phyloP scores from a whole-genome alignment of 53 echinoderm and acorn worm species.

The Astropecten irregularis region DNA sequence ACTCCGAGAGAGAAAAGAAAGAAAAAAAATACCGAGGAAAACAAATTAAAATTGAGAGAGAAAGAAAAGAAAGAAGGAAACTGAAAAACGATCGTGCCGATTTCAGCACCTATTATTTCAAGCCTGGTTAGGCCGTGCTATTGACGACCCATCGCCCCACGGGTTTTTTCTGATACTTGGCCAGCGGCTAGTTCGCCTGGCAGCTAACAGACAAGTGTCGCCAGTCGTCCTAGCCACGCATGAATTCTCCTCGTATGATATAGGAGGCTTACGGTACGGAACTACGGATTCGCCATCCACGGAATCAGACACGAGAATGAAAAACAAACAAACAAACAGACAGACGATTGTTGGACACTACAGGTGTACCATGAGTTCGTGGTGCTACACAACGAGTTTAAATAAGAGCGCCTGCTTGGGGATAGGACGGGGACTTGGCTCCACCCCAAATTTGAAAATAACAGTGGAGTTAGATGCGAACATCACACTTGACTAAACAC shows the following conservation, averaged over 20 bases:
- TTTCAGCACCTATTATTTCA: conserved; percentile 15
- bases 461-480: no score
- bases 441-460: no score
- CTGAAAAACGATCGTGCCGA: not conserved
- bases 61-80: not conserved
- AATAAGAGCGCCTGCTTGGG: no score
- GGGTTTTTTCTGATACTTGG: conserved; percentile 18
- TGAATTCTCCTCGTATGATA: conserved; percentile 22
- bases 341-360: no score
- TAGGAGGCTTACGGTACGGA: not conserved
- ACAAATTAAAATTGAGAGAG: not conserved
- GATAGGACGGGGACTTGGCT: no score
- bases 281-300: no score
- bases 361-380: no score
- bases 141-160: conserved; percentile 26
- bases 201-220: conserved; percentile 28
- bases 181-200: conserved; percentile 8
- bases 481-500: no score
- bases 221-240: conserved; percentile 27
- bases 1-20: no score
- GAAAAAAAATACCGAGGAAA: not conserved
- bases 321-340: not conserved
- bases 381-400: no score
- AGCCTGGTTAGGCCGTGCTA: conserved; percentile 28
- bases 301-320: not conserved